Evolutionary conservation across 2,797 vertebrate genomes (phyloP).

Genomic region (Rhinatrema bivittatum): DNA sequence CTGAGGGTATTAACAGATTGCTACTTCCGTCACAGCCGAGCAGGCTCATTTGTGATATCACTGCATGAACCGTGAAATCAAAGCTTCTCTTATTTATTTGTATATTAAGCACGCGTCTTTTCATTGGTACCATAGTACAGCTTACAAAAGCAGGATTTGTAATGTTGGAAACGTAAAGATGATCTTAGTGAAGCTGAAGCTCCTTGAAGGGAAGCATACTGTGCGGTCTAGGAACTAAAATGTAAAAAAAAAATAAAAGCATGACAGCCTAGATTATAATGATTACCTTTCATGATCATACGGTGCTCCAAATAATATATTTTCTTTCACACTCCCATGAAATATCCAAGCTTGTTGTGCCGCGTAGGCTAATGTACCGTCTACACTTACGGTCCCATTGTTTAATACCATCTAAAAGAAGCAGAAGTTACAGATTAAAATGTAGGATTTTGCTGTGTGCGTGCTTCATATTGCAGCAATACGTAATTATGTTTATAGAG

Average conservation of each 20-base stretch:
- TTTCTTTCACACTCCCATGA: slow-evolving; percentile 67
- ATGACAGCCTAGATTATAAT: not conserved
- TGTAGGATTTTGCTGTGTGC: accelerated
- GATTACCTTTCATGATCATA: slow-evolving; percentile 62
- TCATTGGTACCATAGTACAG: too few species aligned
- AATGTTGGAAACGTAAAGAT: too few species aligned
- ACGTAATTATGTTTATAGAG: too few species aligned
- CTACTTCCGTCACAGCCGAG: too few species aligned
- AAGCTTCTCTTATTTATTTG: too few species aligned
- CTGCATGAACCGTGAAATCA: too few species aligned
- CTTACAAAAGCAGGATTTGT: too few species aligned
- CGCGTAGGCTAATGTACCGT: slow-evolving; percentile 67
- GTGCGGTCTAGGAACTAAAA: not conserved
- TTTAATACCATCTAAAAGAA: slow-evolving; percentile 63
- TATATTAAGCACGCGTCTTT: too few species aligned
- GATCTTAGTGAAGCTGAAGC: not conserved
- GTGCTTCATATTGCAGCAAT: too few species aligned
- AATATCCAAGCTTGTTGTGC: slow-evolving; percentile 85
- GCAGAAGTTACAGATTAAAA: not conserved
- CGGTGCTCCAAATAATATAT: slow-evolving; percentile 70
- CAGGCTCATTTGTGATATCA: too few species aligned
- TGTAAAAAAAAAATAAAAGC: not conserved
- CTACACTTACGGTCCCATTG: slow-evolving; percentile 46
- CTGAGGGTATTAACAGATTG: too few species aligned
- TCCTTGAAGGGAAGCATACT: not conserved